These are phyloP conservation scores for Eupithecia subumbrata DNA, from an alignment of 2,888 invertebrate species.

Conservation along the genomic window DNA sequence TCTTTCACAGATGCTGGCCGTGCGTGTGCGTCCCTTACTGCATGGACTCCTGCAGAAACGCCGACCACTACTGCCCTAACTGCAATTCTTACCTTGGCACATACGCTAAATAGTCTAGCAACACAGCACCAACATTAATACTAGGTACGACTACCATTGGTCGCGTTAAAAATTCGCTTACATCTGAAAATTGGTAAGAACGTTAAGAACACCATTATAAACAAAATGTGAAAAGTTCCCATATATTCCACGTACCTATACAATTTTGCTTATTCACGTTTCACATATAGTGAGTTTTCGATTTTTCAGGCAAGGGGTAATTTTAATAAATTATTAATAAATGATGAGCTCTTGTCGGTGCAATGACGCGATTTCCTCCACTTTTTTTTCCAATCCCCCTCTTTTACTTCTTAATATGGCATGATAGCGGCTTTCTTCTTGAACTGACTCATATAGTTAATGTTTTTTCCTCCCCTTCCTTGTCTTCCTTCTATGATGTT, in stretches of 20 bases:
- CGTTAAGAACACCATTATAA: neutral
- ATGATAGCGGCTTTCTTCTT: neutral
- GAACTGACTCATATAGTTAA: neutral
- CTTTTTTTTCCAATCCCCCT: neutral
- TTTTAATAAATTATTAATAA: neutral
- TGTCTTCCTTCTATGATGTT: too few relatives aligned
- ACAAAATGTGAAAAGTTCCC: neutral
- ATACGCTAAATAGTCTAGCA: constrained; percentile 59
- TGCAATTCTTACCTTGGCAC: constrained; percentile 83
- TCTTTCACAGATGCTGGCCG: constrained; percentile 69
- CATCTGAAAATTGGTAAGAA: neutral
- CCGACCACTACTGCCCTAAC: constrained; percentile 85
- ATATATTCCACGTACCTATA: neutral
- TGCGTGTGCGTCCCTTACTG: constrained; percentile 85
- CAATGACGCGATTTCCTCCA: too few relatives aligned
- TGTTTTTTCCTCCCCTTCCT: neutral
- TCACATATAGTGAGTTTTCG: neutral
- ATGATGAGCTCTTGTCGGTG: too few relatives aligned
- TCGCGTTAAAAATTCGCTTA: neutral
- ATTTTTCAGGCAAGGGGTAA: neutral
- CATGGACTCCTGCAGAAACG: constrained; percentile 81
- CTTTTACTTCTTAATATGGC: neutral
- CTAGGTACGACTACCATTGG: neutral
- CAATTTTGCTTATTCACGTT: neutral
- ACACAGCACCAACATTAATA: neutral